Evolutionary conservation across 2,888 invertebrate species (phyloP).

Genomic region (Andrena trimmerana): DNA sequence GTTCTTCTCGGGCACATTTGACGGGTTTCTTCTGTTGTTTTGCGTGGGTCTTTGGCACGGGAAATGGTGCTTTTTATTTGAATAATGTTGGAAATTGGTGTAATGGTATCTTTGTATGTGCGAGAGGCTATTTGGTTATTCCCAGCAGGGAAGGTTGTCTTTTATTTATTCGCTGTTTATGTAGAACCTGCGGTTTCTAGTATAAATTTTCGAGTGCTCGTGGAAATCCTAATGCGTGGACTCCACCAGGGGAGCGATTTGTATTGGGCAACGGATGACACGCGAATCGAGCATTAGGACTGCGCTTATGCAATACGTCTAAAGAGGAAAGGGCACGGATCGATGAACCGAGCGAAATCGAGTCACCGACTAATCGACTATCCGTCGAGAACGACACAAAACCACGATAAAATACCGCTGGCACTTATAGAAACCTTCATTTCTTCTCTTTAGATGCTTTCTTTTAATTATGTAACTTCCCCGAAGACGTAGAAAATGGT

Average conservation of each 20-base stretch:
- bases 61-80: background rate
- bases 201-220: background rate
- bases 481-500: background rate
- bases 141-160: background rate
- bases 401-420: slow-evolving; percentile 9
- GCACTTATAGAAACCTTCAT: background rate
- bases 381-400: slow-evolving; percentile 57
- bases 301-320: slow-evolving; percentile 69
- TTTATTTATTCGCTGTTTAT: background rate
- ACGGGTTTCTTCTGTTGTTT: background rate
- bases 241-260: slow-evolving; percentile 71
- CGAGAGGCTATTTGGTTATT: background rate
- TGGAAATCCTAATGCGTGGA: slow-evolving; percentile 22
- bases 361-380: slow-evolving; percentile 64
- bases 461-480: background rate
- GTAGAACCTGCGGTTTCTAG: slow-evolving; percentile 1
- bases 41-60: background rate
- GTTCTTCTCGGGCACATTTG: background rate
- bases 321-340: slow-evolving; percentile 69
- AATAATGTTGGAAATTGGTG: background rate
- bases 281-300: slow-evolving; percentile 79
- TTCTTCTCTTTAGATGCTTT: background rate
- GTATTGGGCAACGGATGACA: slow-evolving; percentile 74
- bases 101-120: background rate
- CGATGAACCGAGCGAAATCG: slow-evolving; percentile 59